Evolutionary conservation across 2,888 invertebrate species (phyloP), one percentile per base, ranked within the genome.

Genomic region (Hoplodrina blanda): DNA sequence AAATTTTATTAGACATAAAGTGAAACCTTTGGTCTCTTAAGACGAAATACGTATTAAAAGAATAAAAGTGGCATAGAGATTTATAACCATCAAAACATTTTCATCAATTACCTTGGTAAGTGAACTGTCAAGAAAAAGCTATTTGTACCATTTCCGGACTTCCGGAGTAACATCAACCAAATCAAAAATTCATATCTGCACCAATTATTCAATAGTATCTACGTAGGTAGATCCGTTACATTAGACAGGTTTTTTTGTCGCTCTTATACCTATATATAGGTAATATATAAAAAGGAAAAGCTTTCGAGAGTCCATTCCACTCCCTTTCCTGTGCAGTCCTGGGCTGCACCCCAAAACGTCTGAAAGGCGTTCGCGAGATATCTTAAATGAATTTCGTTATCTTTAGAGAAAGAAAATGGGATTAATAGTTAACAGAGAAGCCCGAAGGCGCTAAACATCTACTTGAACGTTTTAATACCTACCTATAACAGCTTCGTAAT

Each of bases 301-400:
- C 33, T 41, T 62, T 52, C 25, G 11, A 50, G 65, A 56, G 64
- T 61, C 85, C 41, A 81, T 85, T 92, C 91, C 74, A 89, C 71
- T 25, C 72, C 60, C 68, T 75, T 69, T 81, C 20, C 73, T 91
- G 89, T 90, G 82, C 89, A 72, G 68, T 87, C 73, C 85, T 87
- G 80, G 85, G 86, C 86, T 93, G 93, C 94, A 94, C 94, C 95
- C 95, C 90, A 93, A 95, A 95, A 93, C 89, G 92, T 88, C 91
- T 93, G 92, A 94, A 93, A 93, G 91, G 92, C 93, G 92, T 93
- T 92, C 86, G 90, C 91, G 87, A 93, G 95, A 94, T 95, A 95
- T 95, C 95, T 93, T 94, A 94, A 96, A 95, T 94, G 95, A 95
- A 95, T 95, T 95, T 95, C 94, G 94, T 95, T 96, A 95, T 95